Percentiles rank a stretch among this genome's conserved stretches.
Conservation (phyloP, 2,113 vertebrate species). For the Zingel zingel region DNA sequence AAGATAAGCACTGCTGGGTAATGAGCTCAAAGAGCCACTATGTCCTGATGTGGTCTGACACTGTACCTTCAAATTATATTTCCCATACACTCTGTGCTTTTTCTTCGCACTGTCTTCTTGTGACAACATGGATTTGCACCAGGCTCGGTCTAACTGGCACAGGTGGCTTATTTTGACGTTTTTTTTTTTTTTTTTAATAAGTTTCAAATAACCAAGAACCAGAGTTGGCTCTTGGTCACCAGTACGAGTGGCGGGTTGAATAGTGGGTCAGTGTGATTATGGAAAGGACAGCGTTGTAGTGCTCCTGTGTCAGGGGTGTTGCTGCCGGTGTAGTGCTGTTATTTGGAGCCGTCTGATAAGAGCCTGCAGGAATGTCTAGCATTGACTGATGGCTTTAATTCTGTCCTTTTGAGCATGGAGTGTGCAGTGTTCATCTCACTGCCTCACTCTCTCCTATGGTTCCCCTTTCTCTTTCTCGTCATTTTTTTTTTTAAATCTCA, state of each 20-base stretch:
- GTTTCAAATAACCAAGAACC: slow-evolving; percentile 9
- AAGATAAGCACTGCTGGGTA: slow-evolving; percentile 10
- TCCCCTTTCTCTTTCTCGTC: not conserved
- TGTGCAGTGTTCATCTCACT: slow-evolving; percentile 38
- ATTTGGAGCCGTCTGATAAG: slow-evolving; percentile 70
- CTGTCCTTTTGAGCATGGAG: slow-evolving; percentile 44
- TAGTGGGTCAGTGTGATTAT: slow-evolving; percentile 69
- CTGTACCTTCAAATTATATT: slow-evolving; percentile 37
- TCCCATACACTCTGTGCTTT: not conserved
- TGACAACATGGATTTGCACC: slow-evolving; percentile 24
- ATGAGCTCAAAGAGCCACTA: slow-evolving; percentile 29
- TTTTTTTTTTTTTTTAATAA: not conserved
- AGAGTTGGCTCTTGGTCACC: not conserved
- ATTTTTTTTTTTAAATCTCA: slow-evolving; percentile 9
- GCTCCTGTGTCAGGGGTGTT: slow-evolving; percentile 25
- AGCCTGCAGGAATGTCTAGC: slow-evolving; percentile 70
- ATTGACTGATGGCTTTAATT: slow-evolving; percentile 73
- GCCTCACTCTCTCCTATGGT: slow-evolving; percentile 6
- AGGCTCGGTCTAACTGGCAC: not conserved
- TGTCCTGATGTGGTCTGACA: slow-evolving; percentile 26
- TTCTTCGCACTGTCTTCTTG: slow-evolving; percentile 12
- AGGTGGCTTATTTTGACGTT: not conserved
- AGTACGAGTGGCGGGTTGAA: slow-evolving; percentile 36
- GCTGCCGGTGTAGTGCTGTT: slow-evolving; percentile 62
- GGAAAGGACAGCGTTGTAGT: slow-evolving; percentile 43